Evolutionary conservation across 2,888 invertebrate genomes (phyloP).

Genomic region (Latrodectus hesperus): DNA sequence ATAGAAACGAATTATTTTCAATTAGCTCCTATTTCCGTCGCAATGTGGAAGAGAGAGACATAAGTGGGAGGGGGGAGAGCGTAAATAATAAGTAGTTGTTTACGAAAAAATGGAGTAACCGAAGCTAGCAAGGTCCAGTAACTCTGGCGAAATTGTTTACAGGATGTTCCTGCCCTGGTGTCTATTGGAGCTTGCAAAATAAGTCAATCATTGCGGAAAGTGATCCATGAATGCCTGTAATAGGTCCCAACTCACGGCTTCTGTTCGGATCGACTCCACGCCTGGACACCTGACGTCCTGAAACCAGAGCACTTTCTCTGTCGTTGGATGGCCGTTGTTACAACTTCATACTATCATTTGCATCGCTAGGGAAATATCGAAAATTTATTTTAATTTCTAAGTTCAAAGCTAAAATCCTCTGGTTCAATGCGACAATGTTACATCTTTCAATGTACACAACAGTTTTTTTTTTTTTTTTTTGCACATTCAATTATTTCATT

Average conservation of each 20-base stretch:
- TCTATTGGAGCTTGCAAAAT: slow-evolving; percentile 65
- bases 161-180: slow-evolving; percentile 61
- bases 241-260: slow-evolving; percentile 22
- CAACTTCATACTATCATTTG: not conserved
- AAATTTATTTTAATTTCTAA: not conserved
- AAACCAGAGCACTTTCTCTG: not conserved
- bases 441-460: too few relatives aligned
- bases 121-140: slow-evolving; percentile 53
- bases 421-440: too few relatives aligned
- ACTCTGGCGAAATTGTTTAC: slow-evolving; percentile 54
- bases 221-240: slow-evolving; percentile 38
- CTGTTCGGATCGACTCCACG: slow-evolving; percentile 14
- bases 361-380: not conserved
- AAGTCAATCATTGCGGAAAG: slow-evolving; percentile 59
- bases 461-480: too few relatives aligned
- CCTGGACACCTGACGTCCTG: too few relatives aligned
- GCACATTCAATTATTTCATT: too few relatives aligned
- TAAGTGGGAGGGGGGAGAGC: not conserved
- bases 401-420: too few relatives aligned
- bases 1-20: slow-evolving; percentile 32
- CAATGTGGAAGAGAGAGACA: slow-evolving; percentile 1
- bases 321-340: not conserved
- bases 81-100: slow-evolving; percentile 51
- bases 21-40: slow-evolving; percentile 47
- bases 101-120: slow-evolving; percentile 48